These are phyloP conservation scores for Macroramphosus scolopax DNA, from an alignment of 2,797 vertebrate species.

Conservation along the genomic window DNA sequence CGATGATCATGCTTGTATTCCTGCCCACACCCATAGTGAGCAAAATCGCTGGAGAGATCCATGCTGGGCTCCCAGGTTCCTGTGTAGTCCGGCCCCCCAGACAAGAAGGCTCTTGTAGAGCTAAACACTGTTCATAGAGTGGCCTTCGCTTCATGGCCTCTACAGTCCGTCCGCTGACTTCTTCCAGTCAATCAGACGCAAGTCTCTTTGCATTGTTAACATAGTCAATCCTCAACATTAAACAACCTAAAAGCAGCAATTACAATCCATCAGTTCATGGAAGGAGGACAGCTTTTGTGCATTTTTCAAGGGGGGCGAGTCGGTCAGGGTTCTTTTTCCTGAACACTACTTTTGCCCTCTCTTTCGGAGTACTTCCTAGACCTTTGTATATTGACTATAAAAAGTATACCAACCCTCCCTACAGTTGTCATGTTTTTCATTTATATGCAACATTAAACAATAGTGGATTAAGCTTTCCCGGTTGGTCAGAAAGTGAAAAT, in stretches of 20 bases:
- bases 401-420: slow-evolving; percentile 21
- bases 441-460: slow-evolving; percentile 15
- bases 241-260: slow-evolving; percentile 78
- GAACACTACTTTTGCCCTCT: slow-evolving; percentile 8
- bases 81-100: slow-evolving; percentile 10
- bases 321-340: slow-evolving; percentile 3
- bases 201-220: slow-evolving; percentile 72
- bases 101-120: slow-evolving; percentile 28
- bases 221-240: slow-evolving; percentile 40
- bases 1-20: slow-evolving; percentile 21
- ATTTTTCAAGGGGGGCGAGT: slow-evolving; percentile 34
- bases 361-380: slow-evolving; percentile 13
- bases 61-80: slow-evolving; percentile 24
- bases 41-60: slow-evolving; percentile 33
- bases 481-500: slow-evolving; percentile 7
- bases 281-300: slow-evolving; percentile 65
- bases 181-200: slow-evolving; percentile 44
- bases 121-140: slow-evolving; percentile 62
- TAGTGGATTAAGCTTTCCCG: slow-evolving; percentile 23
- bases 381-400: slow-evolving; percentile 26
- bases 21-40: too few relatives aligned
- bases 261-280: slow-evolving; percentile 62
- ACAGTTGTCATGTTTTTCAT: slow-evolving; percentile 17
- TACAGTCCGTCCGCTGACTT: slow-evolving; percentile 50
- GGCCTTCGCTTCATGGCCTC: slow-evolving; percentile 80